Conservation (phyloP, 2,888 invertebrate genomes). For the Amitus sp. region DNA sequence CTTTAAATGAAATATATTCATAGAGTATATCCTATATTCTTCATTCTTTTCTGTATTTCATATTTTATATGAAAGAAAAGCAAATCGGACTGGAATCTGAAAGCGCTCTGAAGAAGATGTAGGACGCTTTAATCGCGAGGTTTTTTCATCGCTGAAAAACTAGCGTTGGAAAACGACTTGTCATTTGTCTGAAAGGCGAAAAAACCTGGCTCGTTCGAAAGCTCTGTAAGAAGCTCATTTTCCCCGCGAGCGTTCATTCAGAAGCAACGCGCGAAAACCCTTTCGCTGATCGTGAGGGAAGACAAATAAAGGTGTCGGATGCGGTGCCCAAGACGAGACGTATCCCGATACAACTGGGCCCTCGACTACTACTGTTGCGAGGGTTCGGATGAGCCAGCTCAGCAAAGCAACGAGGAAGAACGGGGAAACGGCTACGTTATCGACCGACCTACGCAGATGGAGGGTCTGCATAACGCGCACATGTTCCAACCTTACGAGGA, state of each 20-base stretch:
- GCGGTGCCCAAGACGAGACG: slow-evolving; percentile 22
- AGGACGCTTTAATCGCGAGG: background rate
- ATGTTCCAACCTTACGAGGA: slow-evolving; percentile 40
- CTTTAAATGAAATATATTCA: too few relatives aligned
- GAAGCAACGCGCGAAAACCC: too few relatives aligned
- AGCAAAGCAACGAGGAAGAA: slow-evolving; percentile 44
- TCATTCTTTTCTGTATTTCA: too few relatives aligned
- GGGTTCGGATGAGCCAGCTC: slow-evolving; percentile 23
- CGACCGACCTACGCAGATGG: slow-evolving; percentile 34
- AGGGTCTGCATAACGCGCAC: slow-evolving; percentile 47
- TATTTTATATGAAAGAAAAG: slow-evolving; percentile 1
- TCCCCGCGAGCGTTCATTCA: too few relatives aligned
- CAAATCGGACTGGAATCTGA: slow-evolving; percentile 1
- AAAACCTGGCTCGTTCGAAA: slow-evolving; percentile 14
- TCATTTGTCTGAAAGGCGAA: slow-evolving; percentile 2
- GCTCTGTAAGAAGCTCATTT: slow-evolving; percentile 2
- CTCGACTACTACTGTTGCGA: slow-evolving; percentile 12
- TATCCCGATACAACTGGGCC: background rate
- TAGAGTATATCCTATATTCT: too few relatives aligned
- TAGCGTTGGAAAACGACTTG: background rate
- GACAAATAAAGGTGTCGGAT: slow-evolving; percentile 25
- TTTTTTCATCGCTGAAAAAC: slow-evolving; percentile 13
- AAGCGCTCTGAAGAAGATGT: background rate
- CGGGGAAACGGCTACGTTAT: slow-evolving; percentile 43
- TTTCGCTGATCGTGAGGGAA: too few relatives aligned